Evolutionary conservation across 2,797 vertebrate genomes (phyloP).

Genomic region (Oryzias sinensis): DNA sequence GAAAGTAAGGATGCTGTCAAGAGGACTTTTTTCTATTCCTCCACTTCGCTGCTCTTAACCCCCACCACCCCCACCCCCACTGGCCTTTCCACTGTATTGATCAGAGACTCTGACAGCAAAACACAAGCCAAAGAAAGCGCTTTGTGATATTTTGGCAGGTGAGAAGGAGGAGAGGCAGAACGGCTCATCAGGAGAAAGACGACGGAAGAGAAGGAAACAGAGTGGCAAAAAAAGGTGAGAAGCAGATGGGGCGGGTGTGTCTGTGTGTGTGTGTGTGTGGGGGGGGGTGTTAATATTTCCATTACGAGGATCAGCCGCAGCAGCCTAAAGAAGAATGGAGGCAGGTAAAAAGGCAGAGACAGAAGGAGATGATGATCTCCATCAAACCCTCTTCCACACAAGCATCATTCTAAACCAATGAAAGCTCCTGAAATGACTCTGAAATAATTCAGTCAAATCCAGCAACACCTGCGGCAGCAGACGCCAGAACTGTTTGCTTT

Average conservation of each 20-base stretch:
- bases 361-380: constrained; percentile 30
- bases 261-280: no score
- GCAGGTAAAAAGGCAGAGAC: constrained; percentile 47
- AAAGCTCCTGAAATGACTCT: constrained; percentile 56
- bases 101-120: constrained; percentile 76
- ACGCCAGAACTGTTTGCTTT: constrained; percentile 11
- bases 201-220: constrained; percentile 1
- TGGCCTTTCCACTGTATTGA: constrained; percentile 85
- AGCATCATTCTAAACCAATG: constrained; percentile 30
- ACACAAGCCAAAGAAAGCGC: constrained; percentile 67
- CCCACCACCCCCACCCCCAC: constrained; percentile 5
- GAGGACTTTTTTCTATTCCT: not conserved
- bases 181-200: constrained; percentile 3
- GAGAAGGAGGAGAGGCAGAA: constrained; percentile 30
- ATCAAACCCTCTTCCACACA: constrained; percentile 22
- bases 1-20: no score
- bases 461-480: constrained; percentile 62
- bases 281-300: constrained; percentile 51
- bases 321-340: constrained; percentile 39
- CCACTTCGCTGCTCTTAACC: not conserved
- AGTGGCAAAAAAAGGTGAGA: constrained; percentile 15
- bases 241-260: constrained; percentile 13
- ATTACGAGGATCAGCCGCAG: constrained; percentile 63
- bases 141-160: constrained; percentile 79
- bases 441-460: constrained; percentile 61